Percentiles rank a stretch among this genome's conserved stretches.
Evolutionary conservation across 2,888 invertebrate genomes (phyloP).

Genomic region (Tyria jacobaeae): DNA sequence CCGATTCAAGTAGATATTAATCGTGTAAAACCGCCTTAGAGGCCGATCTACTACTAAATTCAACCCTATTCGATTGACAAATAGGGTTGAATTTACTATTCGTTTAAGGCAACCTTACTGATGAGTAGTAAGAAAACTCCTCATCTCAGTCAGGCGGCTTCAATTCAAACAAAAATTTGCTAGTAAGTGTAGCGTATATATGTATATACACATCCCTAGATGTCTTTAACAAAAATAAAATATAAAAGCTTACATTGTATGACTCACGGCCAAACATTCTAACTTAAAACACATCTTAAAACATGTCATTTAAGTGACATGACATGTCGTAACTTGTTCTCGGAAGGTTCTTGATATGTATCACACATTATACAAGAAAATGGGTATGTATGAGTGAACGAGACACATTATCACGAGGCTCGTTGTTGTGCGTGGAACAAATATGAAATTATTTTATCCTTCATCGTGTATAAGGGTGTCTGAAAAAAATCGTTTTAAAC

Average conservation of each 20-base stretch:
- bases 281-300: no score
- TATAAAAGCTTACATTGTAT: background rate
- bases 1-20: no score
- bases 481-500: background rate
- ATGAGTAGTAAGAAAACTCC: no score
- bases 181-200: no score
- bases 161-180: background rate
- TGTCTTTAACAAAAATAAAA: background rate
- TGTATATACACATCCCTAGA: background rate
- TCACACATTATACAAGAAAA: conserved; percentile 8
- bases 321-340: conserved; percentile 7
- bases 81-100: no score
- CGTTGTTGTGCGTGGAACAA: background rate
- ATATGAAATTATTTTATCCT: background rate
- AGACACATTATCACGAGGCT: background rate
- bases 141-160: no score
- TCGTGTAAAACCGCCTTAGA: no score
- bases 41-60: no score
- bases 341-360: conserved; percentile 16
- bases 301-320: conserved; percentile 13
- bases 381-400: background rate
- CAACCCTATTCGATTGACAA: no score
- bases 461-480: background rate
- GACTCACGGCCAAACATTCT: conserved; percentile 3
- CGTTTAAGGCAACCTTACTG: no score